A percentile compares a stretch with the other conserved stretches of the same genome.
Conservation (phyloP, 2,888 invertebrate genomes). For the Gymnosoma rotundatum region DNA sequence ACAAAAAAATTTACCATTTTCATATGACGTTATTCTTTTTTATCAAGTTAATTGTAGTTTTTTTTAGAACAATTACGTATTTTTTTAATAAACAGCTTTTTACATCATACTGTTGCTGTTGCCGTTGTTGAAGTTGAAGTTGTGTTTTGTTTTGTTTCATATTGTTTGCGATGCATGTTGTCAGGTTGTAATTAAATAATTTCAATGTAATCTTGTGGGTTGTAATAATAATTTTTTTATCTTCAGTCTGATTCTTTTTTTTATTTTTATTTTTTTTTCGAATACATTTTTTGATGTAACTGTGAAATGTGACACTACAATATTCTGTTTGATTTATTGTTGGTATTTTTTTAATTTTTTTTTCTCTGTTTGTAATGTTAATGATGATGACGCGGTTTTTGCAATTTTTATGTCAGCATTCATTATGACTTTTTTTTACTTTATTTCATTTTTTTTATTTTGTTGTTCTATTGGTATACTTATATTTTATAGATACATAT, state of each 20-base stretch:
- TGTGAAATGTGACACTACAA: conserved; percentile 68
- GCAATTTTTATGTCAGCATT: conserved; percentile 25
- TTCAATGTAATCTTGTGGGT: conserved; percentile 69
- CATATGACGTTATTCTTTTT: background rate
- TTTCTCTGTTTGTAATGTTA: conserved; percentile 37
- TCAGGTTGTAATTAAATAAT: conserved; percentile 67
- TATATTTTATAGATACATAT: conserved; percentile 36
- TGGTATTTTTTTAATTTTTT: conserved; percentile 1
- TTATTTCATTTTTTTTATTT: conserved; percentile 24
- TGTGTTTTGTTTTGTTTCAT: conserved; percentile 18
- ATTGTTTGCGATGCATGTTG: conserved; percentile 44
- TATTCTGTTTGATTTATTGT: conserved; percentile 24
- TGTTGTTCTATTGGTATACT: conserved; percentile 25
- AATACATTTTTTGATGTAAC: conserved; percentile 47
- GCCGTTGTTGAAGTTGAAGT: background rate
- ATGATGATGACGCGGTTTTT: conserved; percentile 51
- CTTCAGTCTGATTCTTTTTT: conserved; percentile 8
- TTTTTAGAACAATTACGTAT: conserved; percentile 22
- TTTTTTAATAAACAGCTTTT: background rate
- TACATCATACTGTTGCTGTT: background rate
- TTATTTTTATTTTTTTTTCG: background rate
- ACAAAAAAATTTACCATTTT: background rate
- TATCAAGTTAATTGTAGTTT: conserved; percentile 13
- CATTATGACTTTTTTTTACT: conserved; percentile 4
- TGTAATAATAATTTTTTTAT: conserved; percentile 38